Conservation (phyloP, 2,888 invertebrate genomes). For the Acanthoscelides obtectus region DNA sequence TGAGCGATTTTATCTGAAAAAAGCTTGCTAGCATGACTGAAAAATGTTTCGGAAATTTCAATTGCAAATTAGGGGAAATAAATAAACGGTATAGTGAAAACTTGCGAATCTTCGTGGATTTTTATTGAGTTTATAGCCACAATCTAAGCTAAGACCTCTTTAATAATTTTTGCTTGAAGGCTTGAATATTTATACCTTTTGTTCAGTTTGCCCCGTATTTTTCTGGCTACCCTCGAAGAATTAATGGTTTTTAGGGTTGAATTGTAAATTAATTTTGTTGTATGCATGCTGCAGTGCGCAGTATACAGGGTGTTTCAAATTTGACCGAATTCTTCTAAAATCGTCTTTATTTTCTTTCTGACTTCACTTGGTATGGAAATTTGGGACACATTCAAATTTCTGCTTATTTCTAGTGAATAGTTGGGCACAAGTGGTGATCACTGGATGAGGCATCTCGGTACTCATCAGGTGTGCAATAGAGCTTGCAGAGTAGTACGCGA, state of each 20-base stretch:
- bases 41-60: conserved; percentile 24
- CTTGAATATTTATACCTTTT: not conserved
- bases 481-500: no score
- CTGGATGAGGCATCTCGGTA: no score
- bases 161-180: not conserved
- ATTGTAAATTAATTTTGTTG: not conserved
- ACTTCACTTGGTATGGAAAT: no score
- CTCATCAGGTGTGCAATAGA: no score
- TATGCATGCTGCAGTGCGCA: not conserved
- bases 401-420: no score
- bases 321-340: no score
- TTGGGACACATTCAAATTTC: no score
- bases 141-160: not conserved
- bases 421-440: no score
- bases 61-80: conserved; percentile 26
- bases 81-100: conserved; percentile 23
- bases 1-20: conserved; percentile 29
- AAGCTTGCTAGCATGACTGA: conserved; percentile 23
- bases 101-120: conserved; percentile 10
- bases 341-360: no score
- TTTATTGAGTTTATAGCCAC: not conserved
- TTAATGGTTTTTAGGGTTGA: not conserved
- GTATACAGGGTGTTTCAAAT: not conserved
- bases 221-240: not conserved
- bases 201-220: not conserved